Conservation (phyloP, 2,888 invertebrate genomes). For the Patella pellucida region DNA sequence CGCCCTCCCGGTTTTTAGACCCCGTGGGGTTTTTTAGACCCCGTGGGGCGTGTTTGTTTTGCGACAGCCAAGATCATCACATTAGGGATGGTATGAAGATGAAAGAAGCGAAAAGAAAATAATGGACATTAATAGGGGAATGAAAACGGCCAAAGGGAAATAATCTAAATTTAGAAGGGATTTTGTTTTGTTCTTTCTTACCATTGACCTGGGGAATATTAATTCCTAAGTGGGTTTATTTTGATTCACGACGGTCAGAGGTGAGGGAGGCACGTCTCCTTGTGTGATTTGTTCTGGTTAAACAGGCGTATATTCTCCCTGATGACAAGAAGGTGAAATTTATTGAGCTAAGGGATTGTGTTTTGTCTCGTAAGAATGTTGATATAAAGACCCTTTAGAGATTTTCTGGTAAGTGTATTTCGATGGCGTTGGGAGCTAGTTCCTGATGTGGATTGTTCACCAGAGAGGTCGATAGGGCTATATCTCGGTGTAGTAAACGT, state of each 20-base stretch:
- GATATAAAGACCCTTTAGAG: not conserved
- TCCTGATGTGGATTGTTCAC: not conserved
- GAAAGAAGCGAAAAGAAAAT: not conserved
- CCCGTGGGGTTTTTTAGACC: not conserved
- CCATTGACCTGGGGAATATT: too few relatives aligned
- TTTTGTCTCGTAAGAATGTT: not conserved
- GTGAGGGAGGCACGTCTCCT: too few relatives aligned
- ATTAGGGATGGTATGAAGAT: not conserved
- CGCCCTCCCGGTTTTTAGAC: not conserved
- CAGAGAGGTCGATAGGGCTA: not conserved
- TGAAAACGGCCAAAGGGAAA: too few relatives aligned
- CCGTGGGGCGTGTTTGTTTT: not conserved
- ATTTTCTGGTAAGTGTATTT: not conserved
- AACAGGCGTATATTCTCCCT: not conserved
- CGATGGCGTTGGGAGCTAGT: conserved; percentile 1
- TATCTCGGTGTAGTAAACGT: not conserved
- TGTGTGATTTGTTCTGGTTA: too few relatives aligned
- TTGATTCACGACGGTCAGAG: too few relatives aligned
- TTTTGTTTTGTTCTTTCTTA: too few relatives aligned
- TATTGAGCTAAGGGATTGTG: not conserved
- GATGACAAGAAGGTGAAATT: not conserved
- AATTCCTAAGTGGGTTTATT: too few relatives aligned
- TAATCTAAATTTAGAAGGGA: too few relatives aligned
- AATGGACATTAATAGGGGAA: too few relatives aligned
- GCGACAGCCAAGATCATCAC: not conserved